Evolutionary conservation across 2,797 vertebrate genomes (phyloP).

Genomic region (Benthosema pterotum): DNA sequence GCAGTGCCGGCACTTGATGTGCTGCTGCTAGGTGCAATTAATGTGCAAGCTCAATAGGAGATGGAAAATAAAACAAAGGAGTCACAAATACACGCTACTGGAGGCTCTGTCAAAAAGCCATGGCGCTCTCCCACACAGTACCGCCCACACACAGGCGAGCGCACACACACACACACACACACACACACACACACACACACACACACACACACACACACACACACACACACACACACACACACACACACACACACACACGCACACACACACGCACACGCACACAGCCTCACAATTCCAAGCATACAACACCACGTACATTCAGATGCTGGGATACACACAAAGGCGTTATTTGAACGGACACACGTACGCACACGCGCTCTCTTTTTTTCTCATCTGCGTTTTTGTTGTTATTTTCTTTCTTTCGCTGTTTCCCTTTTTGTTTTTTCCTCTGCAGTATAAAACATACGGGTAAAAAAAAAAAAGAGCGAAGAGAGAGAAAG

Average conservation of each 20-base stretch:
- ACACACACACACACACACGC: background rate
- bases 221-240: too few species aligned
- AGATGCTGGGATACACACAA: constrained; percentile 57
- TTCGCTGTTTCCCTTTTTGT: constrained; percentile 9
- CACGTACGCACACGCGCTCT: background rate
- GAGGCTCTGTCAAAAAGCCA: constrained; percentile 78
- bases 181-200: constrained; percentile 5
- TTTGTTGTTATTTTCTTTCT: constrained; percentile 59
- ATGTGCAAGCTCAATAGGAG: constrained; percentile 56
- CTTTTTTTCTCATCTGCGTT: constrained; percentile 33
- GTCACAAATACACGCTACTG: constrained; percentile 72
- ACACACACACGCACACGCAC: background rate
- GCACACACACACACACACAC: background rate
- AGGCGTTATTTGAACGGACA: constrained; percentile 32
- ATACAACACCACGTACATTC: constrained; percentile 50
- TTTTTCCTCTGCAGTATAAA: constrained; percentile 55
- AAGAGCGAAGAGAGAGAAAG: constrained; percentile 48
- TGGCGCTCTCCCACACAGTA: constrained; percentile 70
- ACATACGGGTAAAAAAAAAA: constrained; percentile 71
- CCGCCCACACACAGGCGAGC: constrained; percentile 52
- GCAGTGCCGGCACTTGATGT: constrained; percentile 42
- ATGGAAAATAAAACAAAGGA: constrained; percentile 74
- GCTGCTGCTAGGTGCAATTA: constrained; percentile 54
- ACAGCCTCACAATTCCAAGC: constrained; percentile 15
- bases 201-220: background rate